Evolutionary conservation across 2,888 invertebrate genomes (phyloP), one percentile per base, ranked within the genome.

Genomic region (Anticlea derivata): DNA sequence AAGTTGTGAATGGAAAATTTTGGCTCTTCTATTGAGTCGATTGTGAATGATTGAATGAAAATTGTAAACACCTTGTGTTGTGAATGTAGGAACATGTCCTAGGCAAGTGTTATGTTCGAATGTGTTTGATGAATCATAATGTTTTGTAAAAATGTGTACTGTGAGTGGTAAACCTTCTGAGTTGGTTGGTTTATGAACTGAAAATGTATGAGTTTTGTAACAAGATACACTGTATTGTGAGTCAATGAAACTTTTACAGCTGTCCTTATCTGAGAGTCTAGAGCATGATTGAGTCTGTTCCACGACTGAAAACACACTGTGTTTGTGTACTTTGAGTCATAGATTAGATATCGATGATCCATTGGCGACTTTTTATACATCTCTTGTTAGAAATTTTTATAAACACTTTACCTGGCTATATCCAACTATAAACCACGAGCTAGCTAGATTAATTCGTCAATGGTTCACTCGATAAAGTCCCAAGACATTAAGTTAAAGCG

Each of bases 361-460:
- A 17, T 33, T 13, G 11, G 13, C 22, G 29, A 38, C n/a, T 38
- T 11, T 8, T 40, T 13, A 26, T 45, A 22, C 13, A 10, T 13
- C 4, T 5, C 17, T 29, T 46, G 8, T 41, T 37, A 35, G 20
- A 34, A 35, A 31, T 46, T 47, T 51, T 50, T 39, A 50, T 50
- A 50, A 31, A 29, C 5, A 17, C 13, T 50, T 44, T 39, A 44
- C 29, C 23, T 37, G 37, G 20, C 29, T 30, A 13, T 33, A 27
- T 35, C 13, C 12, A 27, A 49, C 41, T 13, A 49, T 23, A 23
- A 41, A 30, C 13, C 34, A 30, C 30, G 24, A 26, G 17, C 17
- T 17, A 17, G 17, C 13, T n/a, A n/a, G 40, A 34, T 31, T 20
- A 17, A 38, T 20, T 40, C 13, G 12, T 40, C 10, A 6, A 34